Conservation (phyloP, 2,888 invertebrate genomes). For the Dasysyrphus albostriatus region DNA sequence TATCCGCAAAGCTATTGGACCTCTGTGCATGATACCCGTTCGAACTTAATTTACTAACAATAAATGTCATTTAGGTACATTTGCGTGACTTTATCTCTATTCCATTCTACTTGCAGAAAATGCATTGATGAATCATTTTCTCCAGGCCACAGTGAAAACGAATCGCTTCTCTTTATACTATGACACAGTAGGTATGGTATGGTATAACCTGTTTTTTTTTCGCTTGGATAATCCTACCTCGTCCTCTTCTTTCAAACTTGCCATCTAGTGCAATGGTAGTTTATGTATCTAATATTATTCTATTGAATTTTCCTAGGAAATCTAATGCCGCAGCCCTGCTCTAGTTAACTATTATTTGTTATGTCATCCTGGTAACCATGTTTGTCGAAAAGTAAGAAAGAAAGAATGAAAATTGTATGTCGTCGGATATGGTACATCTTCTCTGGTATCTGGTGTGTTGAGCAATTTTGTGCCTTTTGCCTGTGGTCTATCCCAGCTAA, state of each 20-base stretch:
- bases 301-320: slow-evolving; percentile 82
- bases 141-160: background rate
- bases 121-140: background rate
- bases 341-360: slow-evolving; percentile 77
- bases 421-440: background rate
- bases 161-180: background rate
- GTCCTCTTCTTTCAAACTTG: background rate
- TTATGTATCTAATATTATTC: slow-evolving; percentile 77
- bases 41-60: slow-evolving; percentile 50
- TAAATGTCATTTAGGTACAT: background rate
- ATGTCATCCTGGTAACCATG: slow-evolving; percentile 83
- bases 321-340: slow-evolving; percentile 77
- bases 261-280: slow-evolving; percentile 1
- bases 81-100: background rate
- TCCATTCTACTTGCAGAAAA: background rate
- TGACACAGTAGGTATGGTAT: background rate
- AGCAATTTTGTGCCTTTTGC: background rate
- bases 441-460: too few species aligned
- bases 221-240: background rate
- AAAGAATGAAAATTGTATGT: slow-evolving; percentile 79
- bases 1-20: slow-evolving; percentile 12
- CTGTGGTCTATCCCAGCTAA: background rate
- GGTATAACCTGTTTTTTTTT: background rate
- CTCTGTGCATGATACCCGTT: slow-evolving; percentile 11
- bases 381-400: slow-evolving; percentile 83